Conservation (phyloP, 1,140 invertebrate species). For the Polyergus mexicanus region DNA sequence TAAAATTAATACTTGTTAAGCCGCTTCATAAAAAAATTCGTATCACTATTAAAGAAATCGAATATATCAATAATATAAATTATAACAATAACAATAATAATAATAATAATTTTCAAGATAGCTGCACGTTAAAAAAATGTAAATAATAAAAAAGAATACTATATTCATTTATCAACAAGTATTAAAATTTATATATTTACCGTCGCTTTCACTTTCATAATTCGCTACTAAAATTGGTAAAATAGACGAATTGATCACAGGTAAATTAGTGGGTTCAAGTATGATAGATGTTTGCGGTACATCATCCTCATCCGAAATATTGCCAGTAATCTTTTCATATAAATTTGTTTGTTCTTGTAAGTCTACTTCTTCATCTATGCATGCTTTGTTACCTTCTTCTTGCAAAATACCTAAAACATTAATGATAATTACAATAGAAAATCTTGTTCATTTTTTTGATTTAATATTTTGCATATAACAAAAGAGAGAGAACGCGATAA, state of each 20-base stretch:
- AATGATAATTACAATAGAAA: constrained; percentile 5
- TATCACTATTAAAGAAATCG: background rate
- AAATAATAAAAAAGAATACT: constrained; percentile 6
- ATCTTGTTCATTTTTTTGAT: constrained; percentile 19
- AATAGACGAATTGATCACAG: background rate
- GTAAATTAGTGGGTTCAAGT: background rate
- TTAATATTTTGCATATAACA: background rate
- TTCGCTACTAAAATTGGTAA: constrained; percentile 78
- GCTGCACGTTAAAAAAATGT: background rate
- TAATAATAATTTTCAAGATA: constrained; percentile 12
- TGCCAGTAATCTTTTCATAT: background rate
- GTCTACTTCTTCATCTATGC: background rate
- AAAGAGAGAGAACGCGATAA: background rate
- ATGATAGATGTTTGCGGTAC: constrained; percentile 2
- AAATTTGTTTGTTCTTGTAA: background rate
- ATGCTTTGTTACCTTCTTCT: background rate
- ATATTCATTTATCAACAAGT: constrained; percentile 1
- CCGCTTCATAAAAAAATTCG: background rate
- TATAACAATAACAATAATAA: background rate
- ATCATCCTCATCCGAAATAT: constrained; percentile 76
- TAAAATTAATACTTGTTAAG: constrained; percentile 12
- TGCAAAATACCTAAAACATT: constrained; percentile 24
- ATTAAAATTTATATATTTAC: constrained; percentile 69
- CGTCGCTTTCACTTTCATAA: constrained; percentile 80
- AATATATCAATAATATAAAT: background rate